Evolutionary conservation across 1,140 invertebrate genomes (phyloP).

Genomic region (Leptinotarsa undecemlineata): DNA sequence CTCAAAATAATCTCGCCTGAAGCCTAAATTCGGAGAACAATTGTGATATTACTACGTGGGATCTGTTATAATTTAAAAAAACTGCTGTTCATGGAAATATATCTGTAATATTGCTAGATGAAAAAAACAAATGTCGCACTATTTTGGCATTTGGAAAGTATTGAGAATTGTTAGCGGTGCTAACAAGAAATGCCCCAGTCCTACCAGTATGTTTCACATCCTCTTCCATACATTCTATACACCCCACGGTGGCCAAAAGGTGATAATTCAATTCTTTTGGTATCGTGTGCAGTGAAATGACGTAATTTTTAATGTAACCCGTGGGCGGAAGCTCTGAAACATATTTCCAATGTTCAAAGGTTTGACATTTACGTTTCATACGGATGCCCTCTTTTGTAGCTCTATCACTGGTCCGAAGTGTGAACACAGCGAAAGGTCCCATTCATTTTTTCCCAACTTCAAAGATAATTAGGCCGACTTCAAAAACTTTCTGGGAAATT

Average conservation of each 20-base stretch:
- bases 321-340: not conserved
- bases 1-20: too few relatives aligned
- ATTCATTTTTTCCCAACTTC: not conserved
- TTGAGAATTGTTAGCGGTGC: too few relatives aligned
- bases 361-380: slow-evolving; percentile 6
- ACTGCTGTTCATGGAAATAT: too few relatives aligned
- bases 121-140: too few relatives aligned
- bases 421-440: slow-evolving; percentile 1
- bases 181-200: too few relatives aligned
- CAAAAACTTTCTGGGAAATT: not conserved
- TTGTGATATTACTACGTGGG: too few relatives aligned
- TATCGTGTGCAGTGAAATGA: not conserved
- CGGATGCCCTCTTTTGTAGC: not conserved
- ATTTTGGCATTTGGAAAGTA: too few relatives aligned
- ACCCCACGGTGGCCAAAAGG: not conserved
- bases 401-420: not conserved
- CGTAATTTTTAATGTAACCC: not conserved
- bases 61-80: too few relatives aligned
- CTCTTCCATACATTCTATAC: too few relatives aligned
- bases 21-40: too few relatives aligned
- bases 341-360: not conserved
- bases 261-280: not conserved
- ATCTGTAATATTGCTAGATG: too few relatives aligned
- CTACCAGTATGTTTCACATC: too few relatives aligned
- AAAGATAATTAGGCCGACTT: slow-evolving; percentile 1